Evolutionary conservation across 2,797 vertebrate genomes (phyloP).

Genomic region (Limosa lapponica): DNA sequence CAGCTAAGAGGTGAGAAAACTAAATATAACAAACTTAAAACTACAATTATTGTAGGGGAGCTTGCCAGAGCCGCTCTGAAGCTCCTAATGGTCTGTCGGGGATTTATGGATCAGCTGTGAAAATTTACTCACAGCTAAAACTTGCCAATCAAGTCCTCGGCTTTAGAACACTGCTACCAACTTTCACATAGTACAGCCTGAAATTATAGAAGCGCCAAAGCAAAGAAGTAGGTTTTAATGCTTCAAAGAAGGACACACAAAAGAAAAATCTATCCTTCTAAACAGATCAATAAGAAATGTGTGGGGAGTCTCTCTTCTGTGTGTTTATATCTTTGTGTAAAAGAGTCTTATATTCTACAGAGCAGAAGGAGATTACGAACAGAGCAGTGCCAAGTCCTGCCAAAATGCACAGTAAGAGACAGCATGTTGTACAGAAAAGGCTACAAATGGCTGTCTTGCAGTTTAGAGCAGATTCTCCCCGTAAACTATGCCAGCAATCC

Average conservation of each 20-base stretch:
- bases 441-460: neutral
- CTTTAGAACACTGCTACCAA: slow-evolving; percentile 30
- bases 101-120: slow-evolving; percentile 76
- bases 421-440: neutral
- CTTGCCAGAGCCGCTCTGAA: slow-evolving; percentile 55
- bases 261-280: neutral
- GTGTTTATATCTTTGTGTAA: neutral
- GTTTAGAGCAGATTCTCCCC: neutral
- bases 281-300: neutral
- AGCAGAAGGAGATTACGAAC: neutral
- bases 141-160: slow-evolving; percentile 63
- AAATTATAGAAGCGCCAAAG: neutral
- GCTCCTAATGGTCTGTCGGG: slow-evolving; percentile 65
- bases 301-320: neutral
- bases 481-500: neutral
- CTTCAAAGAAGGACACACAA: neutral
- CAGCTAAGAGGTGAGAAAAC: slow-evolving; percentile 59
- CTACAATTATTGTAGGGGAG: slow-evolving; percentile 64
- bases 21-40: slow-evolving; percentile 71
- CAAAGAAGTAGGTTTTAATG: neutral
- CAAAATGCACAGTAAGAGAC: neutral
- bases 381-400: neutral
- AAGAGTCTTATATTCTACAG: neutral
- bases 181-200: neutral
- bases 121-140: slow-evolving; percentile 69